A percentile compares a stretch with the other conserved stretches of the same genome.
phyloP scores from a whole-genome alignment of 2,888 invertebrate genomes.

The Acrobasis repandana region DNA sequence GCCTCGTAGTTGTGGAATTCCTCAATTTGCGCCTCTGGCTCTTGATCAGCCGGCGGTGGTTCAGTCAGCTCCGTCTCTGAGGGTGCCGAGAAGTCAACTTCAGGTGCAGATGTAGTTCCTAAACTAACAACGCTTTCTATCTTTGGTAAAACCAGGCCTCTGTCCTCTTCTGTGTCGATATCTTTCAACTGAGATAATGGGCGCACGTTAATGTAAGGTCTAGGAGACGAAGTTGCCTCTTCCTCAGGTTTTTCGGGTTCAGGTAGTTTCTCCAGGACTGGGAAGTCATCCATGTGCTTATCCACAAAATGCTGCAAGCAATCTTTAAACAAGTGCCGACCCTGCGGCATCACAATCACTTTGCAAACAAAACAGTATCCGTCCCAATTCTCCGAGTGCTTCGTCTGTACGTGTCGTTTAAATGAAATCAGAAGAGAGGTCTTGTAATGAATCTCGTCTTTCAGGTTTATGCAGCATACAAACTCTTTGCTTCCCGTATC shows the following conservation, averaged over 20 bases:
- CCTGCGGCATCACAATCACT: constrained; percentile 68
- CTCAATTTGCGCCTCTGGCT: constrained; percentile 29
- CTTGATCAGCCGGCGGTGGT: constrained; percentile 12
- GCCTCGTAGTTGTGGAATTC: constrained; percentile 58
- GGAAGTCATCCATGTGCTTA: constrained; percentile 69
- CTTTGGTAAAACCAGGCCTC: constrained; percentile 50
- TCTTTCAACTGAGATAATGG: constrained; percentile 60
- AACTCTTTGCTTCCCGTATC: constrained; percentile 63
- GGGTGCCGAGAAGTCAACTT: constrained; percentile 35
- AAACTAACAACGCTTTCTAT: constrained; percentile 83
- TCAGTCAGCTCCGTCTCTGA: constrained; percentile 33
- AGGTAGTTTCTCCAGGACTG: constrained; percentile 45
- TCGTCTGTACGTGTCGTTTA: constrained; percentile 69
- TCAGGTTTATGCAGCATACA: constrained; percentile 67
- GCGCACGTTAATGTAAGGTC: constrained; percentile 62
- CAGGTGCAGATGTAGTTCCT: constrained; percentile 42
- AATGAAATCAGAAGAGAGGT: constrained; percentile 68
- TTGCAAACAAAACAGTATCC: constrained; percentile 81
- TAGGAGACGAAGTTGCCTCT: constrained; percentile 32
- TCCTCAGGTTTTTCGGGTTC: constrained; percentile 30
- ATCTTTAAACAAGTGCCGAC: constrained; percentile 59
- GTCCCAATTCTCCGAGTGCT: constrained; percentile 76
- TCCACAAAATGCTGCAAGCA: constrained; percentile 71
- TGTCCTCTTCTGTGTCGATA: constrained; percentile 26
- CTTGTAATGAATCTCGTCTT: constrained; percentile 55